Percentiles rank a stretch among this genome's conserved stretches.
Evolutionary conservation across 2,113 vertebrate genomes (phyloP).

Genomic region (Hemichromis elongatus): DNA sequence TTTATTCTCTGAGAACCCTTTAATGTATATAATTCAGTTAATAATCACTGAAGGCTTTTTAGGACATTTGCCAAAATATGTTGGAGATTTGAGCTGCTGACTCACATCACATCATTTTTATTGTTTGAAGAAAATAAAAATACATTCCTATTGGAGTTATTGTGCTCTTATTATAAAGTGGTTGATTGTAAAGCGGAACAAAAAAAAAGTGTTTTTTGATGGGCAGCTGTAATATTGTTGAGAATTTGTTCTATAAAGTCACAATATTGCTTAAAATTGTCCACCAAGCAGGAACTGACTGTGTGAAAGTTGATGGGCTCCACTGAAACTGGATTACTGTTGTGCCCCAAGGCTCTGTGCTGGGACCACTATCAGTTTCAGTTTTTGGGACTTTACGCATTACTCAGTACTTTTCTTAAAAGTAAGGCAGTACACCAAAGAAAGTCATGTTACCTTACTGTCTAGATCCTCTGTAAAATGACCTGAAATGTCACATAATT

Average conservation of each 20-base stretch:
- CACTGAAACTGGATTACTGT: neutral
- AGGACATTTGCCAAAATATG: neutral
- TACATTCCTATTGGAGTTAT: neutral
- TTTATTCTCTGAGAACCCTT: neutral
- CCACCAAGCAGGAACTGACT: neutral
- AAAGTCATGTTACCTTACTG: neutral
- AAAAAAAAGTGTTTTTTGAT: neutral
- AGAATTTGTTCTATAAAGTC: neutral
- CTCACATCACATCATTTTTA: neutral
- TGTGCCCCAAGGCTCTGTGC: neutral
- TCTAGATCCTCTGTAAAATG: neutral
- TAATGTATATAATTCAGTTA: neutral
- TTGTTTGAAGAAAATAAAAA: neutral
- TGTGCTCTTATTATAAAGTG: too few species aligned
- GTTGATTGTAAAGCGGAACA: neutral
- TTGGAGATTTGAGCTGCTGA: accelerated
- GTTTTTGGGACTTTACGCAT: neutral
- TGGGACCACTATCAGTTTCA: neutral
- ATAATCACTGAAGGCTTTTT: neutral
- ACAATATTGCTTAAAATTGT: neutral
- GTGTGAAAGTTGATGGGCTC: neutral
- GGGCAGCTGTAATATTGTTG: accelerated
- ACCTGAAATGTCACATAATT: neutral
- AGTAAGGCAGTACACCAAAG: neutral
- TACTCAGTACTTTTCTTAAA: neutral